phyloP scores from a whole-genome alignment of 2,797 vertebrate genomes.

The Gobio occitaniae region DNA sequence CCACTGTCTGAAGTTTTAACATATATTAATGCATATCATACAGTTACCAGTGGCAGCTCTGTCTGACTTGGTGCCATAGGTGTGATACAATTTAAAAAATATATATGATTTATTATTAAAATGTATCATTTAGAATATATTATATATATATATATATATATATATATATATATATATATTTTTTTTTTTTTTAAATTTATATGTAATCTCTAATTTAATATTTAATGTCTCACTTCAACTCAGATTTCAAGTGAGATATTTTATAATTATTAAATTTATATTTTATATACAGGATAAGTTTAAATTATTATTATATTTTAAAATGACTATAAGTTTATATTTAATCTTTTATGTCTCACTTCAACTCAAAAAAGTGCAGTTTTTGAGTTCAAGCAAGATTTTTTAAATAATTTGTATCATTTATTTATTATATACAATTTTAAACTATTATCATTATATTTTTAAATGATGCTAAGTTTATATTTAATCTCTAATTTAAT shows the following conservation, averaged over 20 bases:
- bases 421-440: neutral
- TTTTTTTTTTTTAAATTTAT: neutral
- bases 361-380: no score
- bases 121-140: neutral
- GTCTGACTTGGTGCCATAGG: neutral
- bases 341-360: no score
- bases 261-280: neutral
- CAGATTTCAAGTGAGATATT: neutral
- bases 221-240: neutral
- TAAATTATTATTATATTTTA: neutral
- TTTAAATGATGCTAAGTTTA: no score
- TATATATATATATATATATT: no score
- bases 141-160: no score
- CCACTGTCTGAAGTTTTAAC: neutral
- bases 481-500: no score
- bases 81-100: neutral
- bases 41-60: neutral
- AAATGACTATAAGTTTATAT: no score
- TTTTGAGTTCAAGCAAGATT: no score
- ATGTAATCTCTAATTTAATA: constrained; percentile 18
- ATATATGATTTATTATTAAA: neutral
- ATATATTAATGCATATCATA: neutral
- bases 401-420: neutral
- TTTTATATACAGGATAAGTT: neutral
- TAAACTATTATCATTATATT: neutral